Evolutionary conservation across 2,797 vertebrate species (phyloP).

Genomic region (Tapera naevia): DNA sequence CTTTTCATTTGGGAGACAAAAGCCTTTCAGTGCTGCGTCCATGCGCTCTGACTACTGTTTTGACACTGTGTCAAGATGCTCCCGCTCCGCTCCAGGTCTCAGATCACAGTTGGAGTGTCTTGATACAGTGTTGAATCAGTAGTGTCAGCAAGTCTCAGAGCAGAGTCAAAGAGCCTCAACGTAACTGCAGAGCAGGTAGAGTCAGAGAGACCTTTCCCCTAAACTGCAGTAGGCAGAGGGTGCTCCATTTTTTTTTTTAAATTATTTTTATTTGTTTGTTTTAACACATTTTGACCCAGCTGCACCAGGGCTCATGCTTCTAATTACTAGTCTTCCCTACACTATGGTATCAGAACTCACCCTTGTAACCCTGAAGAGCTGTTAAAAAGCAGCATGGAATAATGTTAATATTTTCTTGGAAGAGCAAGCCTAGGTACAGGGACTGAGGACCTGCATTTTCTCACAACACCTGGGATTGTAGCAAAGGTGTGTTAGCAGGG

Average conservation of each 20-base stretch:
- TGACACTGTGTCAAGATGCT: constrained; percentile 73
- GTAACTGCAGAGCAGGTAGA: constrained; percentile 35
- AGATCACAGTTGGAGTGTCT: constrained; percentile 74
- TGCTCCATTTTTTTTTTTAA: not conserved
- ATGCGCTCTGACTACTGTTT: constrained; percentile 58
- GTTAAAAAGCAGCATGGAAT: constrained; percentile 19
- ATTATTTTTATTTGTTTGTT: constrained; percentile 35
- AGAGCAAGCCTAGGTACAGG: not conserved
- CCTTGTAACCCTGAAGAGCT: not conserved
- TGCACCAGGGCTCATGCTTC: not conserved
- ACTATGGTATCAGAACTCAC: not conserved
- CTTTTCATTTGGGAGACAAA: constrained; percentile 66
- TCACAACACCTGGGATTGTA: not conserved
- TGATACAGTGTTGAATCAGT: constrained; percentile 66
- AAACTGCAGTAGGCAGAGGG: constrained; percentile 16
- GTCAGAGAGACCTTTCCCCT: constrained; percentile 36
- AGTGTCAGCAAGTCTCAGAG: constrained; percentile 68
- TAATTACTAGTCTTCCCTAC: constrained; percentile 15
- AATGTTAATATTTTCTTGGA: constrained; percentile 38
- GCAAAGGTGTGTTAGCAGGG: not conserved
- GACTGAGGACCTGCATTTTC: not conserved
- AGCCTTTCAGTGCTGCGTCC: constrained; percentile 56
- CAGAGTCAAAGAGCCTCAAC: constrained; percentile 53
- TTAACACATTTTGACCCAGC: not conserved
- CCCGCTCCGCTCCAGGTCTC: constrained; percentile 56